Evolutionary conservation across 1,140 invertebrate genomes (phyloP), one percentile per base, ranked within the genome.

Genomic region (Sitophilus oryzae): DNA sequence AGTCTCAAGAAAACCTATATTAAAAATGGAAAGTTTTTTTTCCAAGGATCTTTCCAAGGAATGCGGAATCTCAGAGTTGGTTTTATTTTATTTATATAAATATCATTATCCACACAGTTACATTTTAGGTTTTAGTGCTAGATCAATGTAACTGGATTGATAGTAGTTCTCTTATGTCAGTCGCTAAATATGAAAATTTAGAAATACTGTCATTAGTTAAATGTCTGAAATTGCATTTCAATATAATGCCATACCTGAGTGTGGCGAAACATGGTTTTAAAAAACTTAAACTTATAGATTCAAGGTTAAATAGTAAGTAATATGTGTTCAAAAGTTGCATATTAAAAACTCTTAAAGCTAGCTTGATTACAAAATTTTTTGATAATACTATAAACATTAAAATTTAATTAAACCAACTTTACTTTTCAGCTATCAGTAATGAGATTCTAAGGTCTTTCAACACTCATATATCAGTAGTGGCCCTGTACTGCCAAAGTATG

Each of bases 201-300:
- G 65, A 68, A 56, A 60, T 66, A 15, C 50, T 68, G 10, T 68
- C 66, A 9, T 51, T 64, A 20, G 59, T 66, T 23, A 68, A 60
- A 54, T 68, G 66, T 51, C 51, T 58, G 38, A 64, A 55, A 34
- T 34, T 67, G 22, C 55, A 57, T 19, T 52, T 61, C 37, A 60
- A 58, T 52, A 52, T 60, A 21, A 52, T 68, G 3, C 58, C 61
- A 3, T 64, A 66, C 45, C 21, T 68, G 15, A 63, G 52, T 55
- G 48, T 68, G n/a, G 53, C 64, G 4, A 56, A 53, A 40, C 58
- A 56, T 51, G 66, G 66, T 16, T 68, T 61, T 43, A 63, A 62
- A n/a, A 64, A 59, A 35, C 34, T 68, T 2, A 61, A 65, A 58
- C 41, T 66, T 3, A 53, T 67, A 11, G 66, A 67, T 59, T 48